Evolutionary conservation across 1,140 invertebrate genomes (phyloP).

Genomic region (Zaprionus taronus): DNA sequence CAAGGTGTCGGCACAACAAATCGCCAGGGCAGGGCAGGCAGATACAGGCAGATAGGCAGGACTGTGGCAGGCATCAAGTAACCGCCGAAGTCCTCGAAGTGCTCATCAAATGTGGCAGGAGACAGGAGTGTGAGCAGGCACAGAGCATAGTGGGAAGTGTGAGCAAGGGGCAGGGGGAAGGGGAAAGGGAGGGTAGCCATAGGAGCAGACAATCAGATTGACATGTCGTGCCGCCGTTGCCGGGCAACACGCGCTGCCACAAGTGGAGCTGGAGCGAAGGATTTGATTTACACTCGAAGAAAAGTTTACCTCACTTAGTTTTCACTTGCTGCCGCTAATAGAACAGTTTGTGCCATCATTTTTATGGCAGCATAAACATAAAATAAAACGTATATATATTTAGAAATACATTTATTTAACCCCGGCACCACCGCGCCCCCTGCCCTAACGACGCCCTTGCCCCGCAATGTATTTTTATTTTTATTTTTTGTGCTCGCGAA

Average conservation of each 20-base stretch:
- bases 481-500: constrained; percentile 15
- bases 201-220: not conserved
- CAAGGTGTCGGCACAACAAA: constrained; percentile 8
- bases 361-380: constrained; percentile 62
- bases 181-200: not conserved
- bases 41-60: not conserved
- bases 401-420: constrained; percentile 5
- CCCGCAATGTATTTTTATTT: not conserved
- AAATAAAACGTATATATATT: constrained; percentile 15
- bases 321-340: not conserved
- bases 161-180: not conserved
- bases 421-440: not conserved
- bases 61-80: not conserved
- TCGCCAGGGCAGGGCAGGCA: constrained; percentile 1
- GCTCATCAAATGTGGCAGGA: not conserved
- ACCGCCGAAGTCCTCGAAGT: constrained; percentile 3
- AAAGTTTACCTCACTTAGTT: not conserved
- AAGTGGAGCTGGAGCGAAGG: not conserved
- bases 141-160: no score
- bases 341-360: constrained; percentile 11
- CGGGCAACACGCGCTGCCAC: not conserved
- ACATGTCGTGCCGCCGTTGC: not conserved
- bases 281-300: not conserved
- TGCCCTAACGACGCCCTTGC: not conserved
- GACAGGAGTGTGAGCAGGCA: no score